Evolutionary conservation across 2,888 invertebrate genomes (phyloP).

Genomic region (Cheilosia soror): DNA sequence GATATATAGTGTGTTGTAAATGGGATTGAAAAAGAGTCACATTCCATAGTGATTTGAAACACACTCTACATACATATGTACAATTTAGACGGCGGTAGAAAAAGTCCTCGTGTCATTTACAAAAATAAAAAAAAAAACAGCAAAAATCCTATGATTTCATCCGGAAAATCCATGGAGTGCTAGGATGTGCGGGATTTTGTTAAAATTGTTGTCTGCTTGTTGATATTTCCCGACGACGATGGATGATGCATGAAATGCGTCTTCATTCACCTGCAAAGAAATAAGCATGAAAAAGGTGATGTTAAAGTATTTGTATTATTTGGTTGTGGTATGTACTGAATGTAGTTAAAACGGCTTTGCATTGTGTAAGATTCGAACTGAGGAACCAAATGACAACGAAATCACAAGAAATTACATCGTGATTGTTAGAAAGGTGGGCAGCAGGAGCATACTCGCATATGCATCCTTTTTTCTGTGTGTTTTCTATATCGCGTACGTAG

Average conservation of each 20-base stretch:
- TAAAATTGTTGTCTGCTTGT: slow-evolving; percentile 19
- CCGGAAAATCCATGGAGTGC: slow-evolving; percentile 25
- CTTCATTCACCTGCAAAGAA: slow-evolving; percentile 56
- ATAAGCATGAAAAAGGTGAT: slow-evolving; percentile 14
- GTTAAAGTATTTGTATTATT: slow-evolving; percentile 25
- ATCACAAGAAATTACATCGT: slow-evolving; percentile 18
- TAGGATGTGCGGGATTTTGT: not conserved
- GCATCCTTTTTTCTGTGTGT: not conserved
- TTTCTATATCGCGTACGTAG: not conserved
- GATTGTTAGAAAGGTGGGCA: not conserved
- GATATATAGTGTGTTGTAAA: no score
- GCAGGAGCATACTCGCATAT: not conserved
- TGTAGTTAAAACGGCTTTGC: slow-evolving; percentile 34
- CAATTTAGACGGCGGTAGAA: slow-evolving; percentile 13
- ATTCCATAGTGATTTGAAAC: no score
- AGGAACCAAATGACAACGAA: slow-evolving; percentile 26
- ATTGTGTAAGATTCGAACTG: slow-evolving; percentile 42
- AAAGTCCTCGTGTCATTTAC: slow-evolving; percentile 21
- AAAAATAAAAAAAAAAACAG: slow-evolving; percentile 39
- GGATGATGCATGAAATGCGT: slow-evolving; percentile 43
- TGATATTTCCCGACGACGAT: slow-evolving; percentile 43
- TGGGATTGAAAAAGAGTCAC: no score
- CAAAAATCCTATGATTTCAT: slow-evolving; percentile 38
- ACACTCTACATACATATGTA: not conserved
- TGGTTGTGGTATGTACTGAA: not conserved